These are phyloP conservation scores for Caradrina clavipalpis DNA, from an alignment of 2,888 invertebrate genomes.

Conservation along the genomic window DNA sequence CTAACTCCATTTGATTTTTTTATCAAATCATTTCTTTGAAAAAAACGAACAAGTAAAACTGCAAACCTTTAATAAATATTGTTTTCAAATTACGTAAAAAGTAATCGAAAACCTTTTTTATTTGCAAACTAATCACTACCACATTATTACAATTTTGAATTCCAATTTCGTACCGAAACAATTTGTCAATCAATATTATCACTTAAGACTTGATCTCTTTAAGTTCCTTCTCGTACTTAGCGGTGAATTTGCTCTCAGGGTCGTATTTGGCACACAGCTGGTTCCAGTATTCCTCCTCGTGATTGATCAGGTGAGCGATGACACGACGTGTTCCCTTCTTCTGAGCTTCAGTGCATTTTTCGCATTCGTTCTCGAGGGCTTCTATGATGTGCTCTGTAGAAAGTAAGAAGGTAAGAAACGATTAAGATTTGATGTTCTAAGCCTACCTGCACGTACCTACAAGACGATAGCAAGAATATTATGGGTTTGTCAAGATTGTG, in stretches of 20 bases:
- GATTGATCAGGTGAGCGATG: constrained; percentile 74
- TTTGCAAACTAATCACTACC: constrained; percentile 31
- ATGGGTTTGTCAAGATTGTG: too few relatives aligned
- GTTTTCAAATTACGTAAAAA: too few relatives aligned
- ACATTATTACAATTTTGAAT: constrained; percentile 15
- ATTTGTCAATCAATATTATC: neutral
- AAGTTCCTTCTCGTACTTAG: constrained; percentile 78
- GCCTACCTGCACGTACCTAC: too few relatives aligned
- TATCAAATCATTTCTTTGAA: too few relatives aligned
- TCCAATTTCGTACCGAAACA: neutral
- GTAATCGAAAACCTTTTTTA: neutral
- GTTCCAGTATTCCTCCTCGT: constrained; percentile 78
- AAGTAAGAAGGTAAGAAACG: neutral
- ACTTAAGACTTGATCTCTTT: constrained; percentile 63
- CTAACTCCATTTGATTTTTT: too few relatives aligned
- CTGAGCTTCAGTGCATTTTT: constrained; percentile 74
- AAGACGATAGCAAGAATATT: too few relatives aligned
- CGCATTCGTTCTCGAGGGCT: constrained; percentile 74
- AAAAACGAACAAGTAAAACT: neutral
- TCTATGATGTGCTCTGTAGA: constrained; percentile 76
- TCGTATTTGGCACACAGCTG: constrained; percentile 81
- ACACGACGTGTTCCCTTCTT: constrained; percentile 70
- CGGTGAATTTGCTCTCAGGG: constrained; percentile 74
- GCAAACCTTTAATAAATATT: neutral
- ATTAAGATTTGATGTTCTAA: neutral